Conservation (phyloP, 2,888 invertebrate species). For the Leuctra nigra region DNA sequence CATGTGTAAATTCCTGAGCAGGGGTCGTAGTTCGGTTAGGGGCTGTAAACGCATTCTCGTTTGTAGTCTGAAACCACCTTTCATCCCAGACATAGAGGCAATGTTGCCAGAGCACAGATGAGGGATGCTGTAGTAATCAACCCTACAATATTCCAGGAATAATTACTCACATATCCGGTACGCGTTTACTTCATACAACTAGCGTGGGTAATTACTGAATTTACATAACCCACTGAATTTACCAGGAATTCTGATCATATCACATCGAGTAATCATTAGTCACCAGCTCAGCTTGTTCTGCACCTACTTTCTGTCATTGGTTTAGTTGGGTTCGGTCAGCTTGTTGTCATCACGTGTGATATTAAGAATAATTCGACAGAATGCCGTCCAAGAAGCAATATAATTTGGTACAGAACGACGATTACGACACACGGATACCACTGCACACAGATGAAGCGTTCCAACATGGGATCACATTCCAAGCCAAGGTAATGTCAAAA, state of each 20-base stretch:
- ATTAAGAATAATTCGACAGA: too few relatives aligned
- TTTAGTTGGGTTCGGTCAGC: neutral
- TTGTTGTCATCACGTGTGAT: neutral
- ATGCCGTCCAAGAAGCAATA: slow-evolving; percentile 89
- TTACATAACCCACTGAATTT: neutral
- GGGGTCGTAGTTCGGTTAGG: too few relatives aligned
- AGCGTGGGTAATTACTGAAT: neutral
- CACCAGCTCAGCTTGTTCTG: neutral
- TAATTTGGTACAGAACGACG: slow-evolving; percentile 93
- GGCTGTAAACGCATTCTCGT: too few relatives aligned
- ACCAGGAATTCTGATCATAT: neutral
- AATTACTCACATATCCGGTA: too few relatives aligned
- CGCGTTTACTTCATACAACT: neutral
- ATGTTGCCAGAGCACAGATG: neutral
- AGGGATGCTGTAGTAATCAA: too few relatives aligned
- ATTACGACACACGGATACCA: slow-evolving; percentile 93
- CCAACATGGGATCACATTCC: slow-evolving; percentile 93
- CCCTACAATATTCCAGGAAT: too few relatives aligned
- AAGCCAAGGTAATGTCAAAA: slow-evolving; percentile 97
- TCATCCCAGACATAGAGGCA: too few relatives aligned
- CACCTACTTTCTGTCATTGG: neutral
- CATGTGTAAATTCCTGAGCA: too few relatives aligned
- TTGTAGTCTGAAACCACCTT: too few relatives aligned
- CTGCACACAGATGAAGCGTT: slow-evolving; percentile 96
- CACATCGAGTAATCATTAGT: neutral